Evolutionary conservation across 1,140 invertebrate species (phyloP).

Genomic region (Solenopsis invicta): DNA sequence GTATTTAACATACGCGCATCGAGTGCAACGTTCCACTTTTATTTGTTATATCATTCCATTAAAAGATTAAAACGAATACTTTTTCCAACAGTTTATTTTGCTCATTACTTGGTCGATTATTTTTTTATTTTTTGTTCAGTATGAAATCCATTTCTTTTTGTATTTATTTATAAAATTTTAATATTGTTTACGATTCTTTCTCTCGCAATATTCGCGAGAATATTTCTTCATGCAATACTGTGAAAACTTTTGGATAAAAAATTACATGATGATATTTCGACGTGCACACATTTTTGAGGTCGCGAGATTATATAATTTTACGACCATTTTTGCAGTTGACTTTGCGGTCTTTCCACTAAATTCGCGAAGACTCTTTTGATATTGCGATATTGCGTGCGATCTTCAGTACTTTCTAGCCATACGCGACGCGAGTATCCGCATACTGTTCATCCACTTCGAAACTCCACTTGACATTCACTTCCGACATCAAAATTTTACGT

Average conservation of each 20-base stretch:
- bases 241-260: not conserved
- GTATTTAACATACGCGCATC: no score
- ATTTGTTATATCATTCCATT: no score
- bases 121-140: no score
- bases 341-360: conserved; percentile 24
- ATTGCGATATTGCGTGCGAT: conserved; percentile 43
- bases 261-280: not conserved
- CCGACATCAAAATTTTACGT: conserved; percentile 63
- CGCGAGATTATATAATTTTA: conserved; percentile 2
- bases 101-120: no score
- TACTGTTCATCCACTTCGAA: conserved; percentile 56
- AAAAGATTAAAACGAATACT: no score
- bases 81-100: no score
- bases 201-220: not conserved
- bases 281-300: not conserved
- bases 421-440: conserved; percentile 47
- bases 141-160: no score
- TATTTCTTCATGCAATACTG: not conserved
- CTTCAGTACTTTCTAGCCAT: conserved; percentile 38
- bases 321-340: not conserved
- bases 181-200: not conserved
- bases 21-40: no score
- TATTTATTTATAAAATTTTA: not conserved
- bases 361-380: conserved; percentile 26
- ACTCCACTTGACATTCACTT: conserved; percentile 52